phyloP scores from a whole-genome alignment of 2,888 invertebrate species.

The Eupithecia tripunctaria region DNA sequence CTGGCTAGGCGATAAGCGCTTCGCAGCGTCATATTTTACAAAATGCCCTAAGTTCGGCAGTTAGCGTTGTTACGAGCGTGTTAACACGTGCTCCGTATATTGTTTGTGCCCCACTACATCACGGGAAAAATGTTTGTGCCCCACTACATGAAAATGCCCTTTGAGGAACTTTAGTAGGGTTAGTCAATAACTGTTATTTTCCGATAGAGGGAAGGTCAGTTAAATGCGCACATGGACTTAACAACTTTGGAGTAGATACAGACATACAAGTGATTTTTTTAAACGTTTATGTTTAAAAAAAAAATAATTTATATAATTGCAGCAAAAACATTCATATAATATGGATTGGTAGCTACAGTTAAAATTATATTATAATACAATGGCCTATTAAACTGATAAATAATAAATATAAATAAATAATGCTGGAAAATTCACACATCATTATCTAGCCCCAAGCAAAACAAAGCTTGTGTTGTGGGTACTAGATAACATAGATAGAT shows the following conservation, averaged over 20 bases:
- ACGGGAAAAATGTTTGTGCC: conserved; percentile 70
- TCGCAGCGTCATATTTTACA: conserved; percentile 81
- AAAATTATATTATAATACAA: no score
- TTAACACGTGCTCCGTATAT: conserved; percentile 82
- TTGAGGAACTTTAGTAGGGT: conserved; percentile 48
- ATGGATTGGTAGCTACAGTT: no score
- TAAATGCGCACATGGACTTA: background rate
- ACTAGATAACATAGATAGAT: no score
- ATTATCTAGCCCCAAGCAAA: no score
- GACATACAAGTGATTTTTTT: background rate
- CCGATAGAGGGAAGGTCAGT: background rate
- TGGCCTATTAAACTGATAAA: no score
- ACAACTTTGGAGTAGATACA: background rate
- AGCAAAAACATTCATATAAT: no score
- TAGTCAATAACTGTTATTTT: conserved; percentile 10
- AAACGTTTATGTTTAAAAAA: no score
- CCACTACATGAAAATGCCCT: conserved; percentile 67
- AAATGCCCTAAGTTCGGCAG: conserved; percentile 82
- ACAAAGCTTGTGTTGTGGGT: no score
- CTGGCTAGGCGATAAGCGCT: conserved; percentile 68
- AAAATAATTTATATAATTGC: no score
- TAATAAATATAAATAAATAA: no score
- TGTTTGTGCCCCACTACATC: conserved; percentile 74
- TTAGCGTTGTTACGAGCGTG: conserved; percentile 80
- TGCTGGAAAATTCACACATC: no score